Base-by-base conservation (phyloP, 2,888 invertebrate genomes). In the Yponomeuta malinellus region DNA sequence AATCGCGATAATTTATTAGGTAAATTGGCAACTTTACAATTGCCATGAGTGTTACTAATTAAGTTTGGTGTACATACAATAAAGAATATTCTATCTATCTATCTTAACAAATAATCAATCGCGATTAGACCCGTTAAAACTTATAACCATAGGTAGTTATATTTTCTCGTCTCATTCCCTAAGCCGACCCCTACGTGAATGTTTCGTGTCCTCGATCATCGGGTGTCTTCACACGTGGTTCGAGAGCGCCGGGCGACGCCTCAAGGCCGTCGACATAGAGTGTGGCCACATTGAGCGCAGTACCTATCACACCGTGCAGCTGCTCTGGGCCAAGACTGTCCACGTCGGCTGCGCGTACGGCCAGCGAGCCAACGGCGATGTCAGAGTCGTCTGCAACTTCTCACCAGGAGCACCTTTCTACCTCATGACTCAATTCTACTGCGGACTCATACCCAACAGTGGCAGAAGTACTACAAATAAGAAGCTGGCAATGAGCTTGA, bases 261-360 rank as follows among this genome's bases (percentile, higher is more conserved):
- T 91, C 59, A 78, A 78, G 9, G 70, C 72, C 37, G 85, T 78
- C 31, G 90, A 90, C 74, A 76, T 92, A 1, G 72, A 80, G 70
- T 91, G 91, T 74, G 90, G 90, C 1, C 85, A 86, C 71, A 79
- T 83, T 15, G 78, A 83, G 37, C 76, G 79, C 33, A 71, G 72
- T 1, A 89, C 88, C 10, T 88, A 79, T 73, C 80, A 81, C 70
- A 85, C 90, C 64, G 85, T 80, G 12, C 90, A 91, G 73, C 74
- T 92, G 63, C 71, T 92, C 65, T 90, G 90, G 90, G 89, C 90
- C 3, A 78, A 82, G 31, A 90, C 90, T 5, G 77, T 76, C 71
- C 88, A 89, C 84, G 80, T 92, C 29, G 91, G 91, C 68, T 92
- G 91, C 77, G 90, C 90, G 12, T 88, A 81, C 73, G 88, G 83